These are phyloP conservation scores for Hylia prasina DNA, from an alignment of 2,113 vertebrate species.

Conservation along the genomic window DNA sequence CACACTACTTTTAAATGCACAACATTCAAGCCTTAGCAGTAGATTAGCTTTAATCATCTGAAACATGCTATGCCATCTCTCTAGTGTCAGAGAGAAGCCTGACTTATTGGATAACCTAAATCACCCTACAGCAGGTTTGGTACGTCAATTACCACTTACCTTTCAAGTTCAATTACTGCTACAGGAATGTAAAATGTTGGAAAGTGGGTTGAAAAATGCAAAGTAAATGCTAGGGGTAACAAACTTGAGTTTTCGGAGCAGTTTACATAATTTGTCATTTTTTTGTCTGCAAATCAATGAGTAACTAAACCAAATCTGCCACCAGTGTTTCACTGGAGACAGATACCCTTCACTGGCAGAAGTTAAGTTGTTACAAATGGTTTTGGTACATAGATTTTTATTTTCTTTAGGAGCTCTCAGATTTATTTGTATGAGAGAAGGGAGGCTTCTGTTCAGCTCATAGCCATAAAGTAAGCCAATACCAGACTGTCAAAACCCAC, in stretches of 20 bases:
- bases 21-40: constrained; percentile 6
- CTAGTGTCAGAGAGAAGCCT: background rate
- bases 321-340: background rate
- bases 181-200: background rate
- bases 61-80: constrained; percentile 35
- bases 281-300: background rate
- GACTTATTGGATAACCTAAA: constrained; percentile 25
- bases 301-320: background rate
- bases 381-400: background rate
- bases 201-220: background rate
- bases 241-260: background rate
- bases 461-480: background rate
- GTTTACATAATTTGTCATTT: background rate
- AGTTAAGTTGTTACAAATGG: background rate
- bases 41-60: constrained; percentile 59
- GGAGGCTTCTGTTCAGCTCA: constrained; percentile 2
- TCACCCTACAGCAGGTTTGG: constrained; percentile 4
- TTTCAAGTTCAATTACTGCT: constrained; percentile 22
- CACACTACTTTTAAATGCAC: constrained; percentile 36
- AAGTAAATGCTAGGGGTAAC: background rate
- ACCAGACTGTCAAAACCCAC: background rate
- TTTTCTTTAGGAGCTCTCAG: background rate
- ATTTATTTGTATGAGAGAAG: background rate
- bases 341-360: background rate
- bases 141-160: constrained; percentile 30